Evolutionary conservation across 2,797 vertebrate genomes (phyloP), one percentile per base, ranked within the genome.

Genomic region (Bovichtus diacanthus): DNA sequence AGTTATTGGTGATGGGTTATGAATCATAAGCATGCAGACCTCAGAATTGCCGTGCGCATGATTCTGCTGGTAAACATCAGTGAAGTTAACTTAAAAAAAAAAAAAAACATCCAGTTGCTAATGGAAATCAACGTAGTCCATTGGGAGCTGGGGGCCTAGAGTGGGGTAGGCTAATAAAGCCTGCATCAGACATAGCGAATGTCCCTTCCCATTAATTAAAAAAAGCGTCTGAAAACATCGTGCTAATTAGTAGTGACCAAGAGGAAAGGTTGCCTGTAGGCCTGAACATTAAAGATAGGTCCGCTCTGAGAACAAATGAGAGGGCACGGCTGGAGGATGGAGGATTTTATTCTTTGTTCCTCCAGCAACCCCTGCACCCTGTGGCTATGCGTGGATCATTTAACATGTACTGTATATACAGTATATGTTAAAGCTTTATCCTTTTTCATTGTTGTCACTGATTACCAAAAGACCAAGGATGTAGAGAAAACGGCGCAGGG

Each of bases 111-210:
- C 27, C 38, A 12, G 9, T 13, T 56, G 53, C 74, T 73, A 64
- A 77, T 80, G 34, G 29, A 47, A 82, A 70, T 80, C 81, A 85
- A 66, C 61, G 50, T 79, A 61, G 70, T 74, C 60, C 34, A 73
- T 77, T 56, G 55, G 61, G 70, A 64, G 67, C 43, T 60, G 56
- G 25, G 29, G 73, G 54, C 61, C 47, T 13, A 16, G 13, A 41
- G 56, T 59, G 16, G 27, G 2, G 34, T 43, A 15, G 64, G 62
- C 25, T 60, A 63, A 82, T 51, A 73, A 83, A 78, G 67, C 43
- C 15, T 62, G 46, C 56, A 44, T 56, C 34, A 11, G 76, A 9
- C 54, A 51, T 54, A 38, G 72, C 10, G 38, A 85, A 88, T 79
- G 41, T 79, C 53, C 50, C 4, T 64, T 65, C 66, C 41, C 84